Evolutionary conservation across 1,140 invertebrate species (phyloP).

Genomic region (Oryzaephilus surinamensis): DNA sequence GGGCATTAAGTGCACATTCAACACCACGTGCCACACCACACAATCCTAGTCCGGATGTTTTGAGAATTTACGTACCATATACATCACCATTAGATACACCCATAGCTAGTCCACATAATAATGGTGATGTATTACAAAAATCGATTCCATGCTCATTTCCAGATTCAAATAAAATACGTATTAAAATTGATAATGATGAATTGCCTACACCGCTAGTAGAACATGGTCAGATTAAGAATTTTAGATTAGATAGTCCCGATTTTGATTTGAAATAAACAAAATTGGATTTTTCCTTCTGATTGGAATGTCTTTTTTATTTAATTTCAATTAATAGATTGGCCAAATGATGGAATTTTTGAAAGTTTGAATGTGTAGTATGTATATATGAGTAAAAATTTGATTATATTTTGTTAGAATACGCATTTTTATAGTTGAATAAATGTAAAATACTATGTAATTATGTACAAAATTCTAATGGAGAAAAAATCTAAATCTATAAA

Average conservation of each 20-base stretch:
- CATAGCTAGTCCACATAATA: slow-evolving; percentile 44
- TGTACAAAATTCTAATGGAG: no score
- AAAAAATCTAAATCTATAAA: no score
- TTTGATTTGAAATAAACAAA: slow-evolving; percentile 20
- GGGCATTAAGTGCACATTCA: slow-evolving; percentile 42
- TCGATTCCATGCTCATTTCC: slow-evolving; percentile 34
- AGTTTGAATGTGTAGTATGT: no score
- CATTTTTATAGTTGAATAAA: no score
- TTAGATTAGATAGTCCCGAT: slow-evolving; percentile 43
- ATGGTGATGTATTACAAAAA: slow-evolving; percentile 41
- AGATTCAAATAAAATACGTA: slow-evolving; percentile 52
- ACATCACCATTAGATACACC: slow-evolving; percentile 38
- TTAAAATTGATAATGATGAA: slow-evolving; percentile 56
- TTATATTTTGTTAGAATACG: no score
- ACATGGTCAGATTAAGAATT: slow-evolving; percentile 46
- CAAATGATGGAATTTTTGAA: no score
- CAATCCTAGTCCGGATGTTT: slow-evolving; percentile 52
- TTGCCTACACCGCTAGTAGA: slow-evolving; percentile 59
- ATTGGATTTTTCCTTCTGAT: no score
- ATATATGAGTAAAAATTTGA: no score
- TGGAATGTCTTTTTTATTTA: no score
- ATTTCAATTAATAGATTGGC: no score
- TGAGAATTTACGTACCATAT: slow-evolving; percentile 68
- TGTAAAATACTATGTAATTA: no score
- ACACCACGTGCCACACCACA: slow-evolving; percentile 51